These are phyloP conservation scores for Tribolium castaneum DNA, from an alignment of 1,140 invertebrate species.

Conservation along the genomic window DNA sequence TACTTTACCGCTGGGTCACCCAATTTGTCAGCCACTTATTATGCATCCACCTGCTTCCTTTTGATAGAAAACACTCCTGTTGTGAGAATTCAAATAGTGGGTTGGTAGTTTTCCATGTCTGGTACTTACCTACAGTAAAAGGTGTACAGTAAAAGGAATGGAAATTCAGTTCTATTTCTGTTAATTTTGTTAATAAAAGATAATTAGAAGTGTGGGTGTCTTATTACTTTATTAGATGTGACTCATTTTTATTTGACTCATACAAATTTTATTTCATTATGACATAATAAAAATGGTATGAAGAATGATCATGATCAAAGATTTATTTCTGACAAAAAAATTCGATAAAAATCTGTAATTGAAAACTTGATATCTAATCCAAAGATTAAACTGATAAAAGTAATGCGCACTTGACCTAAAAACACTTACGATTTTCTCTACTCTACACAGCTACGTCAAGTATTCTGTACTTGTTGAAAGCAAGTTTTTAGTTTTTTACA, in stretches of 20 bases:
- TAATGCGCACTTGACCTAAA: background rate
- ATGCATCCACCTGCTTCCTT: slow-evolving; percentile 20
- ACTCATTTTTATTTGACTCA: slow-evolving; percentile 21
- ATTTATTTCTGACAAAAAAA: background rate
- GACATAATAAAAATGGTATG: background rate
- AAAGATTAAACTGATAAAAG: slow-evolving; percentile 1
- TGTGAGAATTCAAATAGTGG: background rate
- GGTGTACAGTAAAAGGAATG: too few relatives aligned
- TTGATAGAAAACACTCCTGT: background rate
- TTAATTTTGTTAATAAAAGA: slow-evolving; percentile 9
- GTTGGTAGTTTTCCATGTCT: background rate
- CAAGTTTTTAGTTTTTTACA: too few relatives aligned
- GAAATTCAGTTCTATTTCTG: too few relatives aligned
- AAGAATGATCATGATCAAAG: background rate
- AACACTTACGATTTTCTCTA: background rate
- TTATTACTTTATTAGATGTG: slow-evolving; percentile 1
- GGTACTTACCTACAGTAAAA: too few relatives aligned
- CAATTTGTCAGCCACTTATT: background rate
- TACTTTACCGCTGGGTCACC: background rate
- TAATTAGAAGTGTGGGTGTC: background rate
- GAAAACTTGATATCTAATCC: background rate
- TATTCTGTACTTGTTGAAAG: background rate
- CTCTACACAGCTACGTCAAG: background rate
- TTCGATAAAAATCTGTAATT: background rate
- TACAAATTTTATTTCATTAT: background rate